Evolutionary conservation across 2,797 vertebrate genomes (phyloP).

Genomic region (Perodicticus potto): DNA sequence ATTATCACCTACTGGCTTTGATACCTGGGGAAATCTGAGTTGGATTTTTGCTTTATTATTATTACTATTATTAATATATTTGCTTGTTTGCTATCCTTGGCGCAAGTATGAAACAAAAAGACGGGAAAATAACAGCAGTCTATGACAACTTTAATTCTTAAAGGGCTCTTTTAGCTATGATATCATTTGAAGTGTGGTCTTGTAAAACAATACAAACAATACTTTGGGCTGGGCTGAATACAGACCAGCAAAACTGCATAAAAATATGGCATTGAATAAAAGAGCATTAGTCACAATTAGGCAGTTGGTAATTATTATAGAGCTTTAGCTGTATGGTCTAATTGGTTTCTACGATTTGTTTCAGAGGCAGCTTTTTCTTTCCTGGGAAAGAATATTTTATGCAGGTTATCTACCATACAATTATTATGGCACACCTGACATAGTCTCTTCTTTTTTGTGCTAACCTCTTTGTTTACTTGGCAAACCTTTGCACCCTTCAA

Average conservation of each 20-base stretch:
- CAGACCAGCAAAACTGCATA: neutral
- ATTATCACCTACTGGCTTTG: neutral
- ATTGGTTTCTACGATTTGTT: neutral
- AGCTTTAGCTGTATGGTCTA: neutral
- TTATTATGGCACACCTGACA: neutral
- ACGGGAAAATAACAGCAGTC: neutral
- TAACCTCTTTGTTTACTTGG: neutral
- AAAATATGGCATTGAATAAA: neutral
- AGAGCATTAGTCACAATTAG: neutral
- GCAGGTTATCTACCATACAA: neutral
- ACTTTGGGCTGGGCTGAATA: neutral
- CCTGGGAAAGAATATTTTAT: neutral
- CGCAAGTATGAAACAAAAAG: neutral
- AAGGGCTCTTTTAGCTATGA: constrained; percentile 6
- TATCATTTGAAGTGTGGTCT: neutral
- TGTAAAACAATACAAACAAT: neutral
- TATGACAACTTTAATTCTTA: constrained; percentile 17
- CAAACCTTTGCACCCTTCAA: constrained; percentile 5
- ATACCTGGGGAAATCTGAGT: neutral
- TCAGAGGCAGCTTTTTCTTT: neutral
- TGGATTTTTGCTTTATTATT: neutral
- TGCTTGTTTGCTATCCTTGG: neutral
- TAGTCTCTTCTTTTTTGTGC: neutral
- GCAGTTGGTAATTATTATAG: neutral
- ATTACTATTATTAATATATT: neutral